Conservation (phyloP, 2,888 invertebrate species). For the Embidobia sp. region DNA sequence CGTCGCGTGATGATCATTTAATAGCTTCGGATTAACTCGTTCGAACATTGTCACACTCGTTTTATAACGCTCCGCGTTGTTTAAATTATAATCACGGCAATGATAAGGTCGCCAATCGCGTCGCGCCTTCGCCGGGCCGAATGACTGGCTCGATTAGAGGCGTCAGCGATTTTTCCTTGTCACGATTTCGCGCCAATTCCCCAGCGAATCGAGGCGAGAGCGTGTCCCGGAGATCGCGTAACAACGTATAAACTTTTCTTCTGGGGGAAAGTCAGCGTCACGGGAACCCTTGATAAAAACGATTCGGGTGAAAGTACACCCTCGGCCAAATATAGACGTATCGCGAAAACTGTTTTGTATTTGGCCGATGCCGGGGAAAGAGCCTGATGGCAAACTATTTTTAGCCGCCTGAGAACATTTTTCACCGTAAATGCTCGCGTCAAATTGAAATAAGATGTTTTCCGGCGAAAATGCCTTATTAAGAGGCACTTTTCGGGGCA, state of each 20-base stretch:
- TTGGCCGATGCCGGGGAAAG: constrained; percentile 12
- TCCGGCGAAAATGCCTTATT: constrained; percentile 4
- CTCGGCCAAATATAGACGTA: constrained; percentile 24
- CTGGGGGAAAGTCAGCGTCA: constrained; percentile 4
- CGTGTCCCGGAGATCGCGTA: constrained; percentile 20
- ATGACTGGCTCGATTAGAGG: no score
- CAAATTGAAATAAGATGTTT: constrained; percentile 41
- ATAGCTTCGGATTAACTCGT: constrained; percentile 63
- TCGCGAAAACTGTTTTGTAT: constrained; percentile 28
- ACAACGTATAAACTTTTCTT: constrained; percentile 17
- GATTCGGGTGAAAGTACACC: constrained; percentile 21
- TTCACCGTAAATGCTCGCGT: constrained; percentile 8
- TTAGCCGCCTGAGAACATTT: constrained; percentile 17
- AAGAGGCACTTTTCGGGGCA: neutral
- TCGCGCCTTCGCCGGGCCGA: neutral
- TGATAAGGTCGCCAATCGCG: constrained; percentile 13
- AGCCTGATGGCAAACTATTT: constrained; percentile 21
- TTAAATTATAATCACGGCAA: constrained; percentile 10
- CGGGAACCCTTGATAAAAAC: constrained; percentile 27
- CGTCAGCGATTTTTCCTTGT: no score
- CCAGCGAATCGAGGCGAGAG: constrained; percentile 2
- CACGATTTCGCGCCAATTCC: neutral
- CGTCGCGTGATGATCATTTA: constrained; percentile 67
- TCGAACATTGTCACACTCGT: constrained; percentile 55
- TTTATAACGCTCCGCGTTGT: neutral